Base-by-base conservation (phyloP, 2,797 vertebrate species). In the Tenualosa thibaudeaui region DNA sequence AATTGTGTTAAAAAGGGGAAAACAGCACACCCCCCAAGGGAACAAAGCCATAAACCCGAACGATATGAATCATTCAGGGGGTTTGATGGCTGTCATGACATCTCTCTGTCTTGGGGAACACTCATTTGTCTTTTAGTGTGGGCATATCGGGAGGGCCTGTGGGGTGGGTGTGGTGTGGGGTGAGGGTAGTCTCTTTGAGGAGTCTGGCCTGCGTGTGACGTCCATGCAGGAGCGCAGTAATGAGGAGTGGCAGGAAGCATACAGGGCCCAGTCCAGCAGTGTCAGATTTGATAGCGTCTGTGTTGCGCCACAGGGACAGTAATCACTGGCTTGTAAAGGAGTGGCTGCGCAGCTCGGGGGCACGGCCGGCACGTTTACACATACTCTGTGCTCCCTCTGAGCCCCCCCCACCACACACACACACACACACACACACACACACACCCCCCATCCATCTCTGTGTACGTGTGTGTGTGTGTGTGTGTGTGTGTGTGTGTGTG, bases 251-350 rank as follows among this genome's bases (percentile, higher is more conserved):
- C 88, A 85, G 86, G 56, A 88, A 90, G 81, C 87, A 88, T 88
- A 87, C 62, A 83, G 88, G 56, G 83, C 75, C 86, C 78, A 82
- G 83, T 83, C 84, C 88, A 86, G 83, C 78, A 83, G 75, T 90
- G 87, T 88, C 90, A 89, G 56, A 84, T 89, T 81, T 88, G 88
- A 82, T 91, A 88, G 86, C 71, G 65, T 91, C 88, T 88, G 75
- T 56, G 71, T 87, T 84, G 83, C 46, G 86, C 88, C 85, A 50
- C 75, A 82, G 86, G 83, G 84, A 85, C 50, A 50, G 83, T n/a
- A 85, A 84, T 85, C 84, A 84, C 31, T 68, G 84, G 84, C 81
- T 81, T 87, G 54, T 84, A 84, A 84, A 82, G 84, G 81, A 85
- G 40, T 75, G 53, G 26, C 43, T 37, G 71, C 49, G 65, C 37